These are phyloP conservation scores for Thymallus thymallus DNA, from an alignment of 2,113 vertebrate species.

Conservation along the genomic window DNA sequence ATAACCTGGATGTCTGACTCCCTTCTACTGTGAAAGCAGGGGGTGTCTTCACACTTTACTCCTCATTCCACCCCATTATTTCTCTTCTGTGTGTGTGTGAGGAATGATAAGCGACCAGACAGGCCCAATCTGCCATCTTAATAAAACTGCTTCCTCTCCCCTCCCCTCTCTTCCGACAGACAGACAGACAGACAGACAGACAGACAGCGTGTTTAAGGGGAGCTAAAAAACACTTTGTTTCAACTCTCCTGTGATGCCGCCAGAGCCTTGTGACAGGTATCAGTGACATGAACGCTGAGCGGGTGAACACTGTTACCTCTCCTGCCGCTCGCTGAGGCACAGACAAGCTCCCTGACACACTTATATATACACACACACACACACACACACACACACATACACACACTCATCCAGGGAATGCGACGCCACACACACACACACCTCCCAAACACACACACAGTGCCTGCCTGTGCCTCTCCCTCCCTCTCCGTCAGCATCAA, in stretches of 20 bases:
- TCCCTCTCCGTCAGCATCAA: no score
- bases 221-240: no score
- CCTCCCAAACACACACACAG: neutral
- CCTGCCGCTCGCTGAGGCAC: no score
- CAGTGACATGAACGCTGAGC: neutral
- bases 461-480: no score
- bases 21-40: no score
- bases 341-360: no score
- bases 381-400: no score
- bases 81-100: slow-evolving; percentile 23
- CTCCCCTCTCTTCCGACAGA: neutral
- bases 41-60: no score
- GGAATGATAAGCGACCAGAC: slow-evolving; percentile 49
- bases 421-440: neutral
- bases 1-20: no score
- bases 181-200: neutral
- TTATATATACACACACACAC: no score
- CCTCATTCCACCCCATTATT: neutral
- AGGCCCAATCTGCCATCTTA: slow-evolving; percentile 26
- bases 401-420: no score
- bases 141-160: no score
- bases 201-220: neutral
- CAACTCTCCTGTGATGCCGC: neutral
- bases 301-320: slow-evolving; percentile 3
- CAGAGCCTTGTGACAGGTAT: neutral